Evolutionary conservation across 2,888 invertebrate species (phyloP), one percentile per base, ranked within the genome.

Genomic region (Cryptophagus acutangulus): DNA sequence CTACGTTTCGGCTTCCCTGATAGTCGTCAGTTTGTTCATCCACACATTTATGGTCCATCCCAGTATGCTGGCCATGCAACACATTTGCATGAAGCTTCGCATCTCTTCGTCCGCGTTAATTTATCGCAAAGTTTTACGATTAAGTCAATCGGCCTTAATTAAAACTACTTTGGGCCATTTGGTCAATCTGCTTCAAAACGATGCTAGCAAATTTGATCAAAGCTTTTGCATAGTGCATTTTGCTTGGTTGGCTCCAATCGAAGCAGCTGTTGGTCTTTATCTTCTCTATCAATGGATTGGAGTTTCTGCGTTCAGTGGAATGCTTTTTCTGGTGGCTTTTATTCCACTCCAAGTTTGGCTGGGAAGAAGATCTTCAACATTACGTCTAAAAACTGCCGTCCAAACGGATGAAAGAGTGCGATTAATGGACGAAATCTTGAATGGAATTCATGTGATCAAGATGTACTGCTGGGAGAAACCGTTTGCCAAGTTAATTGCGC

Each of bases 381-480:
- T 69, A 37, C 54, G 69, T 46, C 38, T 72, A 39, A 62, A 75
- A 51, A 81, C 80, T 2, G 82, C 82, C 1, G 61, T 71, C 15
- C 65, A 77, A 52, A 82, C 82, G 1, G 84, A 84, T 62, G 77
- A 79, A 56, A 65, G 84, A 41, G 77, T 84, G 6, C 70, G 79
- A 15, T 62, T 82, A 4, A 83, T 84, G 82, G 79, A 78, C 56
- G 83, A 84, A 66, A 77, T 84, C 31, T 78, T 87, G 36, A 74
- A 74, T n/a, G 85, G 84, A 1, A 86, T 87, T 28, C 71, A 87
- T 74, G 90, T 94, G 2, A 89, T 95, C 50, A 95, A 95, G 74
- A 94, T 95, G 92, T 95, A 94, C 64, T 88, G 92, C 2, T 95
- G 95, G 87, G 95, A 95, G 66, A 84, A 82, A 54, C 88, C 92